Percentiles rank a stretch among this genome's conserved stretches.
These are phyloP conservation scores for Agriopis leucophaearia DNA, from an alignment of 2,888 invertebrate genomes.

Conservation along the genomic window DNA sequence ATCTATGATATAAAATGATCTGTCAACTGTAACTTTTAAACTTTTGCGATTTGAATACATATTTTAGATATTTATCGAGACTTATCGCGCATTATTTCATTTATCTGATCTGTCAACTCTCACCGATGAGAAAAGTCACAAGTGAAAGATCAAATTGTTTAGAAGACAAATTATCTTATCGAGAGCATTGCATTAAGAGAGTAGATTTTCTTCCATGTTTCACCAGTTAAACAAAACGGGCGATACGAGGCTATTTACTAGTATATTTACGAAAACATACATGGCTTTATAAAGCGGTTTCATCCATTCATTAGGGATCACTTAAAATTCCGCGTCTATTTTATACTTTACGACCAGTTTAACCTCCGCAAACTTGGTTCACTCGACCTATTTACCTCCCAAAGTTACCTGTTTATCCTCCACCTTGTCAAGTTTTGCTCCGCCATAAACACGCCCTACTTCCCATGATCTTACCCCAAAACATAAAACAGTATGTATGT, in stretches of 20 bases:
- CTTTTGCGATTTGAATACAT: too few relatives aligned
- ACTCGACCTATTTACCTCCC: slow-evolving; percentile 31
- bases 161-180: too few relatives aligned
- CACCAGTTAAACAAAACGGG: too few relatives aligned
- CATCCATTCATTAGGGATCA: background rate
- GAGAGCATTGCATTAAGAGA: too few relatives aligned
- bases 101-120: too few relatives aligned
- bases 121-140: too few relatives aligned
- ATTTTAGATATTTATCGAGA: too few relatives aligned
- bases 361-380: slow-evolving; percentile 29
- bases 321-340: slow-evolving; percentile 23
- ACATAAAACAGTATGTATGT: slow-evolving; percentile 9
- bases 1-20: too few relatives aligned
- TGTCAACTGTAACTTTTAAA: too few relatives aligned
- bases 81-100: too few relatives aligned
- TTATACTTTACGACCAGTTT: slow-evolving; percentile 27
- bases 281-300: background rate
- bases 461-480: slow-evolving; percentile 22
- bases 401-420: slow-evolving; percentile 31
- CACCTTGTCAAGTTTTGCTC: slow-evolving; percentile 34
- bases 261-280: background rate
- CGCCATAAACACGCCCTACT: slow-evolving; percentile 31
- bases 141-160: too few relatives aligned
- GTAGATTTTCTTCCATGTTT: too few relatives aligned
- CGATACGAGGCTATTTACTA: background rate